phyloP scores from a whole-genome alignment of 2,888 invertebrate genomes.

The Cantharis lateralis region DNA sequence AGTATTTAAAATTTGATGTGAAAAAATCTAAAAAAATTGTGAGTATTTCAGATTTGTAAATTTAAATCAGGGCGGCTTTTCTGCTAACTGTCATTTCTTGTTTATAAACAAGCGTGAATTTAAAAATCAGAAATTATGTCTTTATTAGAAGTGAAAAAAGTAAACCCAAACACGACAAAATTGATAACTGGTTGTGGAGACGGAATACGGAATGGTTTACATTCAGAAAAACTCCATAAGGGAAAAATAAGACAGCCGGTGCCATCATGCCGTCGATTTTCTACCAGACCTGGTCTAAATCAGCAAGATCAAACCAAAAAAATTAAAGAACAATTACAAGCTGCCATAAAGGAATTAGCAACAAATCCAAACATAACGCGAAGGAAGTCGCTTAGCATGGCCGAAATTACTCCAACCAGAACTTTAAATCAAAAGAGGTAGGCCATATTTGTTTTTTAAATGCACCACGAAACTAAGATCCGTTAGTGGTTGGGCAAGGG shows the following conservation, averaged over 20 bases:
- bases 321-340: slow-evolving; percentile 10
- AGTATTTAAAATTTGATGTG: not conserved
- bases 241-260: slow-evolving; percentile 3
- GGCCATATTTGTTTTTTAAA: not conserved
- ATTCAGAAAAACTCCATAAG: not conserved
- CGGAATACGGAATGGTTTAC: slow-evolving; percentile 8
- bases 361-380: slow-evolving; percentile 5
- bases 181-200: slow-evolving; percentile 18
- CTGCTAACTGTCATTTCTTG: slow-evolving; percentile 14
- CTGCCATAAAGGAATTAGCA: slow-evolving; percentile 12
- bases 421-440: not conserved
- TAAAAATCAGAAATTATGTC: slow-evolving; percentile 12
- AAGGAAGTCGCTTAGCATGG: slow-evolving; percentile 13
- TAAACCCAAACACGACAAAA: slow-evolving; percentile 3
- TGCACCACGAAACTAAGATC: no score
- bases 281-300: slow-evolving; percentile 6
- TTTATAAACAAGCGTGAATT: slow-evolving; percentile 18
- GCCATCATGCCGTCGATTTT: slow-evolving; percentile 22
- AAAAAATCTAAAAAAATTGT: not conserved
- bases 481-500: no score
- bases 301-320: slow-evolving; percentile 2
- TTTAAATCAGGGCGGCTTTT: not conserved
- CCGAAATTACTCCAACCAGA: slow-evolving; percentile 22
- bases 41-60: not conserved
- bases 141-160: slow-evolving; percentile 8